Conservation (phyloP, 64 coral and sea anemone species). For the Montipora capricornis region DNA sequence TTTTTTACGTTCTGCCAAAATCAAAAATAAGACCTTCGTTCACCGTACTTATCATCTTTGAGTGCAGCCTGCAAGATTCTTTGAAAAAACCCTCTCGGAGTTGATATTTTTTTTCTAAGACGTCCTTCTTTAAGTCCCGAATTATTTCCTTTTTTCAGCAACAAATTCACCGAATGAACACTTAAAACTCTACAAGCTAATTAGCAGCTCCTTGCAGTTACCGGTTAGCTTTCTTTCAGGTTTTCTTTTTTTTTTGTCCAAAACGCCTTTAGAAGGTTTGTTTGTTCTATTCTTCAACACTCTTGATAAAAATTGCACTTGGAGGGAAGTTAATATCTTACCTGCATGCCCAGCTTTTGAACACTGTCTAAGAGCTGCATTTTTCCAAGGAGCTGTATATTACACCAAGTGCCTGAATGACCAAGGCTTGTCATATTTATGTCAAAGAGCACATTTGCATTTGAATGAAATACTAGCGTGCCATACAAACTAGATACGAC, state of each 20-base stretch:
- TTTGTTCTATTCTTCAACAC: background rate
- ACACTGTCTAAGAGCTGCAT: conserved; percentile 26
- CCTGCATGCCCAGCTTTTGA: background rate
- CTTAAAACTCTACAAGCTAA: background rate
- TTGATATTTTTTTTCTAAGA: no score
- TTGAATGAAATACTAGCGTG: conserved; percentile 14
- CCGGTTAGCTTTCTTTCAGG: no score
- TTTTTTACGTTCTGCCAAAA: no score
- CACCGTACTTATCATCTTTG: no score
- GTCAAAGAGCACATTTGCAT: conserved; percentile 26
- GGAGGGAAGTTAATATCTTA: background rate
- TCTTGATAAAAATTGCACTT: background rate
- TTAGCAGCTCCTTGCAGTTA: background rate
- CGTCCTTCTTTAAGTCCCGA: no score
- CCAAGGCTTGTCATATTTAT: background rate
- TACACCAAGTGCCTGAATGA: background rate
- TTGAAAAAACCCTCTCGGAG: no score
- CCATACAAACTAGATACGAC: background rate
- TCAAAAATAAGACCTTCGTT: no score
- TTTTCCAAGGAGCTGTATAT: background rate
- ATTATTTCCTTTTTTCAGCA: background rate
- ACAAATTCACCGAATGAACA: background rate
- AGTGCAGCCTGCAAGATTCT: no score
- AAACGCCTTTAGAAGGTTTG: background rate
- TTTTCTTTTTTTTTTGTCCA: background rate